Conservation (phyloP, 2,797 vertebrate species). For the Acanthurus leucopareius region DNA sequence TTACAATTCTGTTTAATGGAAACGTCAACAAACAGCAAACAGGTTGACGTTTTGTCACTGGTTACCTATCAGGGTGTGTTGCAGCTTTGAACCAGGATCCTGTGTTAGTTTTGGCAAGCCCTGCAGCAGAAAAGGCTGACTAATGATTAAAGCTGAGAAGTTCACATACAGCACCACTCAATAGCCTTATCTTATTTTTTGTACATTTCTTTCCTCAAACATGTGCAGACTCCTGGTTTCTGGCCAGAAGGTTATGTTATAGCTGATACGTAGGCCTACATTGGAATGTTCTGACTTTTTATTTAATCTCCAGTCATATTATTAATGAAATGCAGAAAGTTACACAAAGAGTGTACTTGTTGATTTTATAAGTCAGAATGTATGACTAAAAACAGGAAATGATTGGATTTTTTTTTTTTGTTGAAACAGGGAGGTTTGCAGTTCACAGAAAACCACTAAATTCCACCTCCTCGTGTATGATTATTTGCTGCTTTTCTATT, state of each 20-base stretch:
- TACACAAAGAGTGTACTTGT: too few relatives aligned
- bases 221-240: not conserved
- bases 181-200: constrained; percentile 39
- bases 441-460: too few relatives aligned
- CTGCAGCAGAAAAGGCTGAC: constrained; percentile 35
- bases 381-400: too few relatives aligned
- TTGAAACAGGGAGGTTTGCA: too few relatives aligned
- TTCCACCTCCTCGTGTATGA: not conserved
- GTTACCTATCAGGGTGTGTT: constrained; percentile 68
- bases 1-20: constrained; percentile 36
- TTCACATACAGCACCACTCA: not conserved
- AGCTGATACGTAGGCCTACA: not conserved
- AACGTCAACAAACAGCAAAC: constrained; percentile 71
- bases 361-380: too few relatives aligned
- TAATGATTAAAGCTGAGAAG: constrained; percentile 50
- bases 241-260: not conserved
- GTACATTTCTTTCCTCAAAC: constrained; percentile 13
- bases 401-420: too few relatives aligned
- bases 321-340: too few relatives aligned
- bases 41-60: constrained; percentile 41
- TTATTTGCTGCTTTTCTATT: not conserved
- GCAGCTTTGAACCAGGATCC: constrained; percentile 43
- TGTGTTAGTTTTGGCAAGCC: constrained; percentile 78
- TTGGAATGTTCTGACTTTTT: not conserved
- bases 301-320: not conserved